phyloP scores from a whole-genome alignment of 2,888 invertebrate species.

The Orthosia gothica region DNA sequence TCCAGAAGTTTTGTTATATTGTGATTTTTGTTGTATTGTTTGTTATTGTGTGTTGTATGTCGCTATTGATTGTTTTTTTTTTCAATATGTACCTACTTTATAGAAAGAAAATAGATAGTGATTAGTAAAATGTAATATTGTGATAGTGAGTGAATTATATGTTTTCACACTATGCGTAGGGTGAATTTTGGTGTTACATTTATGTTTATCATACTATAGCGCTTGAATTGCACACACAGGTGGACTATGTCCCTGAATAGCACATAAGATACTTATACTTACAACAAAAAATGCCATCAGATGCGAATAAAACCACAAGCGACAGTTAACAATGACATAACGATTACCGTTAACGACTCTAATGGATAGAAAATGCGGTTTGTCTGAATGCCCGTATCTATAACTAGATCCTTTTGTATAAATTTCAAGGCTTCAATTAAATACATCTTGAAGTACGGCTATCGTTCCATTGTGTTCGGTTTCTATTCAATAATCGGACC shows the following conservation, averaged over 20 bases:
- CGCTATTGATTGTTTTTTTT: too few species aligned
- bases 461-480: constrained; percentile 40
- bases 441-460: constrained; percentile 34
- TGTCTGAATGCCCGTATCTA: constrained; percentile 7
- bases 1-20: not conserved
- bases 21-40: too few species aligned
- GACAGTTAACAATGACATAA: not conserved
- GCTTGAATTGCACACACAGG: not conserved
- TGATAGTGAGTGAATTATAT: too few species aligned
- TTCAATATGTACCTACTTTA: too few species aligned
- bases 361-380: constrained; percentile 23
- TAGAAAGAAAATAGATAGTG: too few species aligned
- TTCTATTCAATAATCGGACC: constrained; percentile 32
- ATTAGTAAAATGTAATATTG: too few species aligned
- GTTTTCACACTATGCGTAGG: too few species aligned
- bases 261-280: not conserved
- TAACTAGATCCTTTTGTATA: constrained; percentile 31
- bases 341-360: not conserved
- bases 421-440: constrained; percentile 45
- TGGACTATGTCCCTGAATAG: too few species aligned
- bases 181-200: too few species aligned
- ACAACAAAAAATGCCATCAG: not conserved
- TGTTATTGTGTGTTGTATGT: too few species aligned
- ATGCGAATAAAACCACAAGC: not conserved
- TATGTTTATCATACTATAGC: too few species aligned